Evolutionary conservation across 2,113 vertebrate genomes (phyloP), one percentile per base, ranked within the genome.

Genomic region (Triplophysa tibetana): DNA sequence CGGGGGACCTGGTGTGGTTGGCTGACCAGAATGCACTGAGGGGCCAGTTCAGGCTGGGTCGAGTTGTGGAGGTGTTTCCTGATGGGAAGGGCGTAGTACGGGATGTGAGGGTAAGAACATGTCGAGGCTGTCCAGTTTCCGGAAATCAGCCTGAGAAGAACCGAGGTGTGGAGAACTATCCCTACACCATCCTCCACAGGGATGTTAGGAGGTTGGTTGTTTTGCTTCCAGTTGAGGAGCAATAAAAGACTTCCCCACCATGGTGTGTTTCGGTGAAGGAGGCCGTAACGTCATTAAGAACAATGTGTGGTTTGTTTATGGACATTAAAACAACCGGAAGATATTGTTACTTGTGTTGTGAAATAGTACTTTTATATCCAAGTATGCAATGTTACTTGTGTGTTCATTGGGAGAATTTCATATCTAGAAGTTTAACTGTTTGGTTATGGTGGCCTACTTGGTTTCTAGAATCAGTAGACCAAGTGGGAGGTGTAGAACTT

Each of bases 31-130:
- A 67, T 4, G 38, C 24, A 5, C 12, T 67, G 26, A 77, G 75
- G 62, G 70, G 38, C 38, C 79, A 60, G 29, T 75, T 66, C 61
- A 81, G 23, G 29, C 26, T 75, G 23, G 80, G 23, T 26, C 75
- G 80, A 52, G 43, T 76, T 0, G 17, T 81, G 54, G 68, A 64
- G 8, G 63, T 75, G n/a, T 68, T 50, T 21, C 3, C 52, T 48
- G 79, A 81, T 41, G 60, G 5, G 2, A 80, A 29, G 23, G 72
- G 66, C 2, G 54, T 80, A 17, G 72, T 83, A 19, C 75, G 77
- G 56, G 77, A 83, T 70, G 66, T 83, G 8, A 24, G 75, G 7
- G 77, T 83, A 12, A n/a, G 12, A 29, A 76, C 60, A 29, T 78
- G 72, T 33, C 72, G 77, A 8, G 80, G 66, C 10, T 76, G 69